Evolutionary conservation across 2,113 vertebrate genomes (phyloP), one percentile per base, ranked within the genome.

Genomic region (Synodontis membranacea): DNA sequence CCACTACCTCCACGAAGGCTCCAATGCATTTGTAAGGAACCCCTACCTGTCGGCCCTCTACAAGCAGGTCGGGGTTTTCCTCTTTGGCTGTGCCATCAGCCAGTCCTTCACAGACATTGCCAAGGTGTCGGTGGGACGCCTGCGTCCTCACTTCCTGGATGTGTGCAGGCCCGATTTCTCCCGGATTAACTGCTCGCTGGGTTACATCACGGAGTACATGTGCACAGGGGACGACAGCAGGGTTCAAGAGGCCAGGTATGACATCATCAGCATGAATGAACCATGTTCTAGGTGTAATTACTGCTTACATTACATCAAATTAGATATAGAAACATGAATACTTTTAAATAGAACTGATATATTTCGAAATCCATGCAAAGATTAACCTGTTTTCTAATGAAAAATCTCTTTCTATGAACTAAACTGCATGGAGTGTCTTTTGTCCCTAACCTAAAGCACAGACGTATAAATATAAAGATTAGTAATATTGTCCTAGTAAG

Each of bases 31-130:
- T 0, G 93, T 96, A 14, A 97, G 95, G 90, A 99, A 98, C 94
- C 97, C 96, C 81, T 99, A 99, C 76, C 88, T 98, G 75, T 96
- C 97, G 0, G 96, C 97, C 0, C 94, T 99, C 72, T 97, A 97
- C 90, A 96, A 96, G 92, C 96, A 97, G 87, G 90, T 97, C 15
- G 97, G 97, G 4, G 95, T 96, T 46, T 97, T 96, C 90, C 46
- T 97, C 64, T 97, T 97, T 0, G 96, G 97, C 89, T 96, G 95
- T 0, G 95, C 95, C 0, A 94, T 96, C 91, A 97, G 95, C 90
- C 96, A 96, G 90, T 97, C 96, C 3, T 95, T 98, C 88, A 99
- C 98, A 0, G 97, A 98, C 92, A 95, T 99, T 62, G 97, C 97
- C 86, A 99, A 99, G 54, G 98, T 98, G 92, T 97, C 96, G 39